Evolutionary conservation across 2,888 invertebrate species (phyloP), one percentile per base, ranked within the genome.

Genomic region (Heteromyza rotundicornis): DNA sequence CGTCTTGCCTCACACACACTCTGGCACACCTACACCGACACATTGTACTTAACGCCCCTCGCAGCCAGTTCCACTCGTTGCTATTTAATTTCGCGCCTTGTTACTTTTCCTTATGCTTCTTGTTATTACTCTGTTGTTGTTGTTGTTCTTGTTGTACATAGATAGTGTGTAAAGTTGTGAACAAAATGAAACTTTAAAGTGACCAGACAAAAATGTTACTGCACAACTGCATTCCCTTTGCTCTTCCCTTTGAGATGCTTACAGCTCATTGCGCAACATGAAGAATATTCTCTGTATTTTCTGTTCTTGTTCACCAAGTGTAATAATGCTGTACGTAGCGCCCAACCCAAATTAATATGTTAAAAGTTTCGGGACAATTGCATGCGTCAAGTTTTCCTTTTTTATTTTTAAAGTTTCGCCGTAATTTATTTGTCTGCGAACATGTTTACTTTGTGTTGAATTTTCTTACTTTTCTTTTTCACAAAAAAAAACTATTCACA

Each of bases 81-180:
- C 22, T 22, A 22, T 54, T 55, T 60, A 40, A 60, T 60, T 60
- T 60, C 36, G 54, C 55, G 49, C 54, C 59, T 47, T 60, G 59
- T 55, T 27, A 47, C 52, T 24, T 59, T 54, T n/a, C 14, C 8
- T 27, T 20, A 24, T n/a, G n/a, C 54, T 35, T 44, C 32, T 32
- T 32, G 40, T 14, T 40, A 3, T 40, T 10, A n/a, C n/a, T 7
- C 40, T n/a, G 40, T 40, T 40, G 40, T 40, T 10, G 27, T 27
- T 27, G 27, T 27, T 27, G 27, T 10, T 27, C 7, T 10, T 27
- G 27, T 27, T 27, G 27, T 10, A n/a, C n/a, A n/a, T n/a, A n/a
- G n/a, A n/a, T n/a, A 27, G 40, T n/a, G 20, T 52, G 44, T 40
- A 59, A 44, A 23, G 51, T 59, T 19, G 59, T 8, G 24, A 17